Base-by-base conservation (phyloP, 2,888 invertebrate species). In the Apocheima hispidaria region DNA sequence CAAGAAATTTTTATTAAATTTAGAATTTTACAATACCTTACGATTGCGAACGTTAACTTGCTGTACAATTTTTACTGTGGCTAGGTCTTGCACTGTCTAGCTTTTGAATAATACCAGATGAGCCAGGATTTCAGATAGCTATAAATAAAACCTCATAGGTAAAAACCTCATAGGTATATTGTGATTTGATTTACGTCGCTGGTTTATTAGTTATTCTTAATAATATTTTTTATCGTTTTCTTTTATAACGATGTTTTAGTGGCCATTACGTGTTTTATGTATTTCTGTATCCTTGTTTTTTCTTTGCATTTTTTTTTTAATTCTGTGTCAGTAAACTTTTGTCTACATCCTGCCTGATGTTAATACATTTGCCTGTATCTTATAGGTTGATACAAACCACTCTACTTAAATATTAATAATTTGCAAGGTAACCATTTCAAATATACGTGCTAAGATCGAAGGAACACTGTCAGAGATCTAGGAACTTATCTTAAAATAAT, bases 231-330 rank as follows among this genome's bases (percentile, higher is more conserved):
- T 55, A 68, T 60, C 64, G 65, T 63, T 60, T 63, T 52, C 59
- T 65, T 68, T 70, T 70, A 70, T 66, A 55, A 40, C 51, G 54
- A 54, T 66, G 49, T 61, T 66, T 70, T 61, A 65, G 62, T 40
- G 65, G 46, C 64, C 52, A 63, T 58, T 61, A 58, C 57, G 38
- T 57, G 58, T 68, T 70, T 70, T 65, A 67, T 62, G 65, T 54
- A 38, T 60, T 65, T 59, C 58, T 28, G 51, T 57, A 62, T 66
- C 59, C 60, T 60, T 55, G 57, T 51, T 36, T 46, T 51, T 49
- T 54, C 30, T n/a, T 21, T 40, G 9, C 26, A 33, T n/a, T n/a
- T n/a, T n/a, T n/a, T n/a, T n/a, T n/a, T n/a, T n/a, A n/a, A n/a
- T n/a, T n/a, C n/a, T n/a, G n/a, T n/a, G n/a, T n/a, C n/a, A n/a